These are phyloP conservation scores for Neoitamus cyanurus DNA, from an alignment of 2,888 invertebrate genomes.

Conservation along the genomic window DNA sequence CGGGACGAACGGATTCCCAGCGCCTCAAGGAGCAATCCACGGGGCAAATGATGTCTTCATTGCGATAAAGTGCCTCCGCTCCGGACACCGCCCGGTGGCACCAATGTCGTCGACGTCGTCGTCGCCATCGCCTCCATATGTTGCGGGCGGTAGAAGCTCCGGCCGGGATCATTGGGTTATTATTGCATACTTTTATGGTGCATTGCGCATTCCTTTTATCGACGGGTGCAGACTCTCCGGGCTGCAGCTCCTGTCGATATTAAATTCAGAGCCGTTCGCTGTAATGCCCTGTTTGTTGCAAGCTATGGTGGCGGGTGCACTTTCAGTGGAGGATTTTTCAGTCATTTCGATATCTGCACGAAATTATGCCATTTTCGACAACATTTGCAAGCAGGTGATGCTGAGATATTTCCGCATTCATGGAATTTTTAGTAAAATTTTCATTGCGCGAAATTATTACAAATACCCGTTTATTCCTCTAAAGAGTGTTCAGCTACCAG, in stretches of 20 bases:
- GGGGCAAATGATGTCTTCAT: conserved; percentile 34
- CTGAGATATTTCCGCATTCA: background rate
- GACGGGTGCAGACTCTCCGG: conserved; percentile 28
- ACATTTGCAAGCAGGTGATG: background rate
- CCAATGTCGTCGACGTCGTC: background rate
- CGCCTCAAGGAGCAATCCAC: background rate
- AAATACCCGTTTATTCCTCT: too few relatives aligned
- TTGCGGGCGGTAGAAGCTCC: background rate
- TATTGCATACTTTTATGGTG: conserved; percentile 39
- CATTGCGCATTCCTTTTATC: conserved; percentile 43
- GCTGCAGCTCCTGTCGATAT: conserved; percentile 24
- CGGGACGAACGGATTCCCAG: background rate
- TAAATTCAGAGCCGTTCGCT: background rate
- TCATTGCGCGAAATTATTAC: background rate
- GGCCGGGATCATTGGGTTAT: conserved; percentile 32
- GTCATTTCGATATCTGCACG: background rate
- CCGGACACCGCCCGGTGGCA: background rate
- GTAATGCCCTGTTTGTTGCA: conserved; percentile 43
- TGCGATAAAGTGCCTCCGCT: conserved; percentile 12
- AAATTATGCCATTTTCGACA: background rate
- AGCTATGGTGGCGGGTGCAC: background rate
- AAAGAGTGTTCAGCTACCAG: too few relatives aligned
- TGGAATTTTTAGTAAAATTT: background rate
- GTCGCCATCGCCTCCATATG: background rate
- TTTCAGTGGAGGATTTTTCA: background rate